These are phyloP conservation scores for Xiphias gladius DNA, from an alignment of 2,113 vertebrate genomes.

Conservation along the genomic window DNA sequence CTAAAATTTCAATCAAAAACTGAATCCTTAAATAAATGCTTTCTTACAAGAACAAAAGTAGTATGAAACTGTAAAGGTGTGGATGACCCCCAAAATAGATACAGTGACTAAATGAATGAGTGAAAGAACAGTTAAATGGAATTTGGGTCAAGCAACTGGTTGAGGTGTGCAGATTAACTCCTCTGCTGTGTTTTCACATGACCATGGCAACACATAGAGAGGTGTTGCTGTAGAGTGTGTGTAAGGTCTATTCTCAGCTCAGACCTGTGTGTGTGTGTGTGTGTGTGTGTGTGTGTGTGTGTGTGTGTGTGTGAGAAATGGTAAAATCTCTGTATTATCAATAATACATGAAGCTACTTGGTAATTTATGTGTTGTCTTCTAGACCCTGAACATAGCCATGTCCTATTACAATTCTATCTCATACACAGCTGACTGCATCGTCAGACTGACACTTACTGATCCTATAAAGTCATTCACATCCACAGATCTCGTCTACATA, in stretches of 20 bases:
- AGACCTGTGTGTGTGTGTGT: constrained; percentile 4
- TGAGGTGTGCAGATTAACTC: neutral
- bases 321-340: constrained; percentile 4
- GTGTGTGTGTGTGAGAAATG: neutral
- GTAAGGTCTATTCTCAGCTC: constrained; percentile 40
- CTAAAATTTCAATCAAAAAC: neutral
- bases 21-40: neutral
- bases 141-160: constrained; percentile 23
- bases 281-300: no score
- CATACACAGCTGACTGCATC: neutral
- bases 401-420: neutral
- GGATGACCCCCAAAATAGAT: neutral
- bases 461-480: constrained; percentile 11
- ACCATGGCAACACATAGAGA: constrained; percentile 34
- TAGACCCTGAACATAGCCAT: neutral
- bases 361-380: neutral
- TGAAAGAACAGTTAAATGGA: neutral
- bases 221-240: constrained; percentile 5
- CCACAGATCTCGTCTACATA: neutral
- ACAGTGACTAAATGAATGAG: neutral
- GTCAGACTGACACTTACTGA: neutral
- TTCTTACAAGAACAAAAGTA: neutral
- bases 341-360: neutral
- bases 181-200: constrained; percentile 14
- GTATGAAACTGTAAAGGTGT: neutral